These are phyloP conservation scores for Sterna hirundo DNA, from an alignment of 2,113 vertebrate species.

Conservation along the genomic window DNA sequence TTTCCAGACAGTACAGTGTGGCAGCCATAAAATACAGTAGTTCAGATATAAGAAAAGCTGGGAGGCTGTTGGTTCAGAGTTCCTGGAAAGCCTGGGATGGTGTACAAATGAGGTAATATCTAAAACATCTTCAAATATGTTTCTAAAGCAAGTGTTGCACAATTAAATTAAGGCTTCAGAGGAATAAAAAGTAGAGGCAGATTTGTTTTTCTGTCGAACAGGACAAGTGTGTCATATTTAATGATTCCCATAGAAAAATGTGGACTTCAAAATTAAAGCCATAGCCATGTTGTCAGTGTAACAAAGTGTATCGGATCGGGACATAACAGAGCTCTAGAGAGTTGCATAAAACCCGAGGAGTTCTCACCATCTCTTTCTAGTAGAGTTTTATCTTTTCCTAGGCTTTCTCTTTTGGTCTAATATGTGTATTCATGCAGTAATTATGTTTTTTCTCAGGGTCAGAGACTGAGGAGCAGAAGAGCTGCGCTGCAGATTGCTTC, in stretches of 20 bases:
- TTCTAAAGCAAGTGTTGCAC: constrained; percentile 26
- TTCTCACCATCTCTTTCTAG: not conserved
- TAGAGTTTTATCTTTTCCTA: not conserved
- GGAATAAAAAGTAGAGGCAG: not conserved
- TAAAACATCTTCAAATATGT: constrained; percentile 32
- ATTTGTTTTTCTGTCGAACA: constrained; percentile 8
- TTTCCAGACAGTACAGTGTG: not conserved
- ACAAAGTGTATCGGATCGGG: not conserved
- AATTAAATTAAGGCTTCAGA: constrained; percentile 15
- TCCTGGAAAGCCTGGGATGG: constrained; percentile 36
- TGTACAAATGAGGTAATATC: constrained; percentile 25
- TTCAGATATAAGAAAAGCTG: not conserved
- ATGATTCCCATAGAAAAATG: not conserved
- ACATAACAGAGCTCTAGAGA: not conserved
- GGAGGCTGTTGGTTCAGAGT: not conserved
- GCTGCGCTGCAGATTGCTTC: constrained; percentile 40
- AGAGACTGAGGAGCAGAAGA: not conserved
- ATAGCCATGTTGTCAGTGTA: not conserved
- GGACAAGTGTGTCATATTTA: not conserved
- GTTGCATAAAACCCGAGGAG: not conserved
- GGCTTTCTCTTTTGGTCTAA: not conserved
- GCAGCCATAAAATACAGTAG: not conserved
- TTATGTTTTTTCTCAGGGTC: not conserved
- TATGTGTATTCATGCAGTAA: not conserved
- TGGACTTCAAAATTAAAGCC: not conserved